Evolutionary conservation across 2,888 invertebrate genomes (phyloP).

Genomic region (Drosophila nr. perissopoda): DNA sequence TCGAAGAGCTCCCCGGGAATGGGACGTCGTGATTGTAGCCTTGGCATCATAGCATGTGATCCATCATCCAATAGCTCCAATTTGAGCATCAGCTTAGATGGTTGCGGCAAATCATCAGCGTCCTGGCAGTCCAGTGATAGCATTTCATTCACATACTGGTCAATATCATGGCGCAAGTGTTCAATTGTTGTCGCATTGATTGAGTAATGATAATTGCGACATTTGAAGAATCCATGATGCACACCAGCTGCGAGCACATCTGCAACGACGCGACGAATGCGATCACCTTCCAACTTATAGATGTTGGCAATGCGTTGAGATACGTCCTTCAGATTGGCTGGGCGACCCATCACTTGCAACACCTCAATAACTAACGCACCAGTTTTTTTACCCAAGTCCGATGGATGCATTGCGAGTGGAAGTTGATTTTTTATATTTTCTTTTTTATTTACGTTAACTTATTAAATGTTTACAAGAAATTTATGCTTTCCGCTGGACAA

Average conservation of each 20-base stretch:
- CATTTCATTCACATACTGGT: slow-evolving; percentile 59
- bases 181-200: slow-evolving; percentile 58
- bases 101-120: slow-evolving; percentile 38
- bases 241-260: slow-evolving; percentile 60
- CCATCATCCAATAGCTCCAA: slow-evolving; percentile 64
- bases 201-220: slow-evolving; percentile 46
- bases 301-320: slow-evolving; percentile 57
- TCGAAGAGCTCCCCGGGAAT: slow-evolving; percentile 57
- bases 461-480: slow-evolving; percentile 60
- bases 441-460: slow-evolving; percentile 25
- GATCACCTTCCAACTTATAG: slow-evolving; percentile 51
- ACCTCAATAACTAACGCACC: slow-evolving; percentile 69
- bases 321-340: slow-evolving; percentile 59
- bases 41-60: slow-evolving; percentile 34
- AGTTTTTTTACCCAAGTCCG: slow-evolving; percentile 65
- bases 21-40: slow-evolving; percentile 27
- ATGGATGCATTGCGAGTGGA: slow-evolving; percentile 54
- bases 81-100: slow-evolving; percentile 64
- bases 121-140: slow-evolving; percentile 36
- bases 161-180: slow-evolving; percentile 61
- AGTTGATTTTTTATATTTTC: neutral
- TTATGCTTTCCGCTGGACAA: slow-evolving; percentile 43
- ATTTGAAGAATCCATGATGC: slow-evolving; percentile 56
- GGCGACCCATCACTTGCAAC: slow-evolving; percentile 64
- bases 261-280: slow-evolving; percentile 61